Conservation (phyloP, 2,113 vertebrate genomes). For the Rhinoderma darwinii region DNA sequence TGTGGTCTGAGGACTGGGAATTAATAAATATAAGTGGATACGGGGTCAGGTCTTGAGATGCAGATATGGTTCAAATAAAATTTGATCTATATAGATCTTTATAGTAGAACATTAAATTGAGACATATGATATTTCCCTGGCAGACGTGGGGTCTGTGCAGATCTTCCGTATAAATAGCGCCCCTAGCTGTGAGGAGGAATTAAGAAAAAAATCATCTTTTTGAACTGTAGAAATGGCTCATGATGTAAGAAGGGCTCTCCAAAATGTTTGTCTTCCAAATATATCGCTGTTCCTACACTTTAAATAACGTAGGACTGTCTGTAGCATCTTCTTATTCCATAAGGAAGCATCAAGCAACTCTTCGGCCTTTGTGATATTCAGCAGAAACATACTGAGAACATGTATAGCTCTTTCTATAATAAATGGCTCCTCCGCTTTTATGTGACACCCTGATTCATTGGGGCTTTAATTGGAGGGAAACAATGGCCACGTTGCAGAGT, state of each 20-base stretch:
- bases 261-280: too few relatives aligned
- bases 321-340: background rate
- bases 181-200: background rate
- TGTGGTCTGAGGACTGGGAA: too few relatives aligned
- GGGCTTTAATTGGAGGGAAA: conserved; percentile 11
- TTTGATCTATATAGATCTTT: too few relatives aligned
- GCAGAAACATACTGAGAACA: background rate
- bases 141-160: too few relatives aligned
- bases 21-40: too few relatives aligned
- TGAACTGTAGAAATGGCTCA: background rate
- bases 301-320: background rate
- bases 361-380: background rate
- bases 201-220: background rate
- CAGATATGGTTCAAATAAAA: too few relatives aligned
- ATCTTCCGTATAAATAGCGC: background rate
- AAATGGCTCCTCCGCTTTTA: background rate
- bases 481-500: background rate
- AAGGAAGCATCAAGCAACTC: background rate
- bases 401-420: background rate
- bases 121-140: too few relatives aligned
- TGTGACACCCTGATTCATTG: conserved; percentile 28
- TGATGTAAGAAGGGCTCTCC: too few relatives aligned
- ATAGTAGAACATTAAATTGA: too few relatives aligned
- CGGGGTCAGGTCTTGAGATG: too few relatives aligned
- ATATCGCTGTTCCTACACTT: too few relatives aligned